Percentiles rank a stretch among this genome's conserved stretches.
Evolutionary conservation across 2,113 vertebrate species (phyloP).

Genomic region (Perccottus glenii): DNA sequence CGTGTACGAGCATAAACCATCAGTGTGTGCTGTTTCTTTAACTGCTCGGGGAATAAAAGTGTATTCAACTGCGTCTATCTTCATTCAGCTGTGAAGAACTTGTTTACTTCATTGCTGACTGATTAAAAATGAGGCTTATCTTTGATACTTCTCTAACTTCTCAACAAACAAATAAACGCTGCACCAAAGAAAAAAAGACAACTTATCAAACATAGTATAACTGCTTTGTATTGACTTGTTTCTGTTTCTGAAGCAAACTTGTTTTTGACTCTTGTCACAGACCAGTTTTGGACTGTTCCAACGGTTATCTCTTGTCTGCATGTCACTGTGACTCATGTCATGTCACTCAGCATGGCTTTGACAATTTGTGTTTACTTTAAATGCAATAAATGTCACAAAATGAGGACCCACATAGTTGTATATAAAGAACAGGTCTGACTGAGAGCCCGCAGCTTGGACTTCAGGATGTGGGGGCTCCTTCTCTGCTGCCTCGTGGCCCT

Average conservation of each 20-base stretch:
- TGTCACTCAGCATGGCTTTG: constrained; percentile 44
- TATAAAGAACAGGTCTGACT: constrained; percentile 52
- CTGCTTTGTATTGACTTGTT: neutral
- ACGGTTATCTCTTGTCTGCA: neutral
- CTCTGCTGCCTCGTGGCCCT: constrained; percentile 74
- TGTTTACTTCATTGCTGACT: constrained; percentile 20
- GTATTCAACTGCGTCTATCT: constrained; percentile 6
- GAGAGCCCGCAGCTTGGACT: constrained; percentile 12
- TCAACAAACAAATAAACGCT: neutral
- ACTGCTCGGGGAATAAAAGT: constrained; percentile 7
- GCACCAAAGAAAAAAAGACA: too few relatives aligned
- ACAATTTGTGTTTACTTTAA: constrained; percentile 33
- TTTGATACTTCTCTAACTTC: neutral
- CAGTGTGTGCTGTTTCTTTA: neutral
- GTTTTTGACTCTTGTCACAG: too few relatives aligned
- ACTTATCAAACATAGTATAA: neutral
- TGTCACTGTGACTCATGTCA: constrained; percentile 70
- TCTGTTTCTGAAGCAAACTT: too few relatives aligned
- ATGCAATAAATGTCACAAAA: constrained; percentile 3
- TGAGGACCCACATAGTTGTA: constrained; percentile 7
- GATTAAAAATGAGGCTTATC: constrained; percentile 7
- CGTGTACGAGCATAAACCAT: constrained; percentile 8
- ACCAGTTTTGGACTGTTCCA: neutral
- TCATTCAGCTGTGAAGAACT: constrained; percentile 16
- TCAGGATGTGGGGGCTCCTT: constrained; percentile 67